Evolutionary conservation across 2,797 vertebrate species (phyloP).

Genomic region (Smutsia temminckii): DNA sequence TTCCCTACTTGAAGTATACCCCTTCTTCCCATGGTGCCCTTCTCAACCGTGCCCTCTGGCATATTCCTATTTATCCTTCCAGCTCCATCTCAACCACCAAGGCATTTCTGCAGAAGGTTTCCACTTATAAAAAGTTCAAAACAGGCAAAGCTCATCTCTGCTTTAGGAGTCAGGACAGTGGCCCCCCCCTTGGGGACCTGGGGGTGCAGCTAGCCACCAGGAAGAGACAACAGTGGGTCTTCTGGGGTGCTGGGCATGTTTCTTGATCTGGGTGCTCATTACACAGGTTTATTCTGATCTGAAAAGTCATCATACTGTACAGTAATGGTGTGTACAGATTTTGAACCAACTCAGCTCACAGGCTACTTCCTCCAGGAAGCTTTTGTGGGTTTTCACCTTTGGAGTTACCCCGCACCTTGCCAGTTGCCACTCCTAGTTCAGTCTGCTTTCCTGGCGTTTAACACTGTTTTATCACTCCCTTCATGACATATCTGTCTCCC

Average conservation of each 20-base stretch:
- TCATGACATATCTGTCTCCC: background rate
- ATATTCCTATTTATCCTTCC: background rate
- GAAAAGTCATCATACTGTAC: background rate
- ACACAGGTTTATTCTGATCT: fast-evolving
- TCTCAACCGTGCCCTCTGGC: background rate
- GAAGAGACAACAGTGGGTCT: background rate
- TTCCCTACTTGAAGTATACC: background rate
- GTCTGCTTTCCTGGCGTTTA: background rate
- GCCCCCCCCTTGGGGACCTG: background rate
- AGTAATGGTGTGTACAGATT: fast-evolving
- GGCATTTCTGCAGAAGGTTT: background rate
- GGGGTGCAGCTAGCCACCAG: too few species aligned
- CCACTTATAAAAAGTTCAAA: background rate
- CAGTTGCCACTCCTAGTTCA: background rate
- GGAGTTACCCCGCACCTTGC: background rate
- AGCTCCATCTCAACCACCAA: background rate
- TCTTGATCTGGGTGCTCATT: background rate
- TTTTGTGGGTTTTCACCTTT: background rate
- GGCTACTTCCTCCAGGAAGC: background rate
- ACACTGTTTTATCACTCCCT: background rate
- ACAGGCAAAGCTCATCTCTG: background rate
- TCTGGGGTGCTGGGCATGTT: background rate
- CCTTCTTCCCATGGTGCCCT: background rate
- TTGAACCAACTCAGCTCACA: background rate
- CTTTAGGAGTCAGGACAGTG: background rate